Percentiles rank a stretch among this genome's conserved stretches.
These are phyloP conservation scores for Dipodomys stephensi DNA, from an alignment of 2,113 vertebrate genomes.

Conservation along the genomic window DNA sequence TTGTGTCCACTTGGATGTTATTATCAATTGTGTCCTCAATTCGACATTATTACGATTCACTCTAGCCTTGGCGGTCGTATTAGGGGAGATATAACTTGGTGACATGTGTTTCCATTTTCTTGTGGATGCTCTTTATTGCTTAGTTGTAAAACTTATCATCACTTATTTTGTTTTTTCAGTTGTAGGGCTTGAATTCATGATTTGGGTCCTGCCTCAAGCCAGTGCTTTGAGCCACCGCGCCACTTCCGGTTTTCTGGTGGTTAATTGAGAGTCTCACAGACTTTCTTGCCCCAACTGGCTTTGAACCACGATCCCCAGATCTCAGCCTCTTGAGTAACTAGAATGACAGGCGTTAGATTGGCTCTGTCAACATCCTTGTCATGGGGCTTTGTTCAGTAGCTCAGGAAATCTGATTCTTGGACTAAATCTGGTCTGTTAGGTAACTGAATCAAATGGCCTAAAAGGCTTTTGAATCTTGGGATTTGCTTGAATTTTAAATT, in stretches of 20 bases:
- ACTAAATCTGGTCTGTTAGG: neutral
- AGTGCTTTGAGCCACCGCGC: no score
- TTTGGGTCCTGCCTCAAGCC: no score
- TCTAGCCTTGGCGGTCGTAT: neutral
- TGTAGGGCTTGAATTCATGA: no score
- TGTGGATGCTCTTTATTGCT: neutral
- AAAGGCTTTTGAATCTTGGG: neutral
- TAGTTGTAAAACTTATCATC: neutral
- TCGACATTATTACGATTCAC: neutral
- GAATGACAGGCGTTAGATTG: neutral
- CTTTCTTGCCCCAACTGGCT: no score
- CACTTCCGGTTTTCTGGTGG: no score
- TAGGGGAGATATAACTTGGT: neutral
- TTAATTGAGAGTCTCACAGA: no score
- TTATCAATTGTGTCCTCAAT: no score
- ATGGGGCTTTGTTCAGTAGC: neutral
- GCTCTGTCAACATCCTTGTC: neutral
- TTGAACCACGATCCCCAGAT: no score
- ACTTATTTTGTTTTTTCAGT: no score
- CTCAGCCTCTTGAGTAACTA: no score
- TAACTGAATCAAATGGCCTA: neutral
- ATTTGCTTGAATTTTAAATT: constrained; percentile 20
- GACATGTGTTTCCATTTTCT: neutral
- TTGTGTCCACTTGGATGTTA: neutral
- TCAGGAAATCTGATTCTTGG: neutral